Base-by-base conservation (phyloP, 2,888 invertebrate genomes). In the Rhagonycha lutea region DNA sequence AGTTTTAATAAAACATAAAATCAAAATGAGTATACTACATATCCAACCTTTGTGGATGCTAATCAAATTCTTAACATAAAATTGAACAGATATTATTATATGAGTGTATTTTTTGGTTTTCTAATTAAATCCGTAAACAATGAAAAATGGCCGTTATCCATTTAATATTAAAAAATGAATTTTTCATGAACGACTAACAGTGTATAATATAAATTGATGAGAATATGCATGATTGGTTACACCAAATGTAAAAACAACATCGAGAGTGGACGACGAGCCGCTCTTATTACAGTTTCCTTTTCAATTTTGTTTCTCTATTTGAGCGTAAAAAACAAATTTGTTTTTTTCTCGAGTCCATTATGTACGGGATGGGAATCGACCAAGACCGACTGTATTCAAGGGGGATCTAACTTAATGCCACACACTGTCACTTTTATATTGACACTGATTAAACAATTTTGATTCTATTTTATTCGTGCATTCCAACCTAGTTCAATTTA, bases 311-410 rank as follows among this genome's bases (percentile, higher is more conserved):
- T 85, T 86, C 86, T 86, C 85, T 85, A 85, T 86, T 86, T 86
- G 85, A 86, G 85, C 86, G 86, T 86, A 85, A 85, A 86, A 86
- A 86, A 85, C 86, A 86, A 86, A 86, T 86, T 86, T 85, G 85
- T 86, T 86, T 85, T 65, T 85, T 86, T 86, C 85, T 86, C 84
- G 83, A 85, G 84, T 86, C 86, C 85, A 86, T 86, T 86, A 86
- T 84, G 81, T 81, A 79, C 74, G 78, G 81, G 80, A 77, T 75
- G 77, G 75, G 78, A 70, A 72, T 78, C 74, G 65, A 79, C 77
- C 77, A 75, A 75, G 77, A 77, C 75, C 79, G 61, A 72, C 73
- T 79, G 73, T 62, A 77, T 73, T 71, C 70, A 70, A 71, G 72
- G 77, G 72, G 75, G 60, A 72, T 23, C 65, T 69, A 69, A 70